Evolutionary conservation across 30 jellyfish, hydroid and myxozoan genomes (phyloP), one percentile per base, ranked within the genome.

Genomic region (Aurelia sp.): DNA sequence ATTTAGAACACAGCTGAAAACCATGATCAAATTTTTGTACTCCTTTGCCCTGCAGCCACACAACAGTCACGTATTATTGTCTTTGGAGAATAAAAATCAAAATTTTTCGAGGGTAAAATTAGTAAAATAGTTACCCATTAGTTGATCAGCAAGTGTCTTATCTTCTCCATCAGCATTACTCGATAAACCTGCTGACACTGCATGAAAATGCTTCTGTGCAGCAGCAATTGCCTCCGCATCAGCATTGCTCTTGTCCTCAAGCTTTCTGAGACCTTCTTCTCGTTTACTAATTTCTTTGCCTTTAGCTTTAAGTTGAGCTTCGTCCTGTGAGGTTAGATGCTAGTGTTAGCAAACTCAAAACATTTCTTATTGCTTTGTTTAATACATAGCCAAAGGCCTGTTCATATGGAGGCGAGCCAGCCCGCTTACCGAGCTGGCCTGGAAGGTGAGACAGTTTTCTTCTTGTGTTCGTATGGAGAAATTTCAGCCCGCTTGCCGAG

Each of bases 161-260:
- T 92, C 98, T 72, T 92, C 98, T 3, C 98, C 98, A 76, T 92
- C 98, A 16, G 90, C 87, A 59, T 92, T 92, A 47, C 96, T 81
- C 31, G 98, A 92, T 2, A 92, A 78, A 44, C 98, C 98, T 5
- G 98, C 98, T 35, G 98, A 92, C 33, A 92, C 98, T 10, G 98
- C 98, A 74, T 92, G 98, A 53, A 31, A 92, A 50, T 92, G 98
- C 86, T 76, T 67, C 84, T 92, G 98, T 21, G 98, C 98, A 68
- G 93, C 90, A 40, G 87, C 87, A 15, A 92, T 97, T 12, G 93
- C 92, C 30, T 76, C 90, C 33, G 81, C 91, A 81, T 92, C 98
- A 15, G 79, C 87, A 18, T 44, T 92, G 66, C 96, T 87, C 69
- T 79, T 60, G 66, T 87, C 96, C 62, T 76, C 97, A 24, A 92